A percentile compares a stretch with the other conserved stretches of the same genome.
phyloP scores from a whole-genome alignment of 2,888 invertebrate genomes.

The Ormyrus labotus region DNA sequence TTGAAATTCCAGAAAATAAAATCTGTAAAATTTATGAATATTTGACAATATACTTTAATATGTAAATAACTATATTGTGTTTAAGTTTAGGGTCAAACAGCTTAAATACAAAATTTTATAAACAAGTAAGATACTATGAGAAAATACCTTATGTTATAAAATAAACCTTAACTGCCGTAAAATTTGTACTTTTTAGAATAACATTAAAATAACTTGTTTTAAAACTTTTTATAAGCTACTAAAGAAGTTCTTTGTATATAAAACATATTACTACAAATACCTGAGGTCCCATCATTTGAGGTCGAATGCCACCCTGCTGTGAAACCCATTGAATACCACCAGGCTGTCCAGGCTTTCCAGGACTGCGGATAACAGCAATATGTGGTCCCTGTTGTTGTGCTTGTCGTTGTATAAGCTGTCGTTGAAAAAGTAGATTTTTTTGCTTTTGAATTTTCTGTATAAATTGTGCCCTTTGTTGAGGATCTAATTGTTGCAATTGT shows the following conservation, averaged over 20 bases:
- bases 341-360: conserved; percentile 80
- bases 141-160: too few relatives aligned
- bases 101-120: too few relatives aligned
- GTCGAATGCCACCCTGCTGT: conserved; percentile 77
- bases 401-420: conserved; percentile 78
- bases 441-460: conserved; percentile 86
- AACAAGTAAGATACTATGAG: too few relatives aligned
- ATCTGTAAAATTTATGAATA: too few relatives aligned
- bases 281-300: conserved; percentile 79
- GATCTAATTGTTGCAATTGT: conserved; percentile 88
- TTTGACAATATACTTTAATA: too few relatives aligned
- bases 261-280: conserved; percentile 63
- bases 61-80: too few relatives aligned
- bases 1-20: too few relatives aligned
- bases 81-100: too few relatives aligned
- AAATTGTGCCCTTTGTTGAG: conserved; percentile 87
- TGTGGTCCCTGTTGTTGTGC: conserved; percentile 79
- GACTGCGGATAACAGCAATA: conserved; percentile 83
- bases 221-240: neutral
- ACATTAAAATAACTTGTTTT: conserved; percentile 6
- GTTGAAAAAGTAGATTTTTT: conserved; percentile 78
- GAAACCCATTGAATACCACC: conserved; percentile 81
- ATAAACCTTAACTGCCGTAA: too few relatives aligned
- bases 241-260: neutral
- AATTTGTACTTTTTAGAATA: too few relatives aligned